Evolutionary conservation across 1,140 invertebrate genomes (phyloP).

Genomic region (Acromyrmex charruanus): DNA sequence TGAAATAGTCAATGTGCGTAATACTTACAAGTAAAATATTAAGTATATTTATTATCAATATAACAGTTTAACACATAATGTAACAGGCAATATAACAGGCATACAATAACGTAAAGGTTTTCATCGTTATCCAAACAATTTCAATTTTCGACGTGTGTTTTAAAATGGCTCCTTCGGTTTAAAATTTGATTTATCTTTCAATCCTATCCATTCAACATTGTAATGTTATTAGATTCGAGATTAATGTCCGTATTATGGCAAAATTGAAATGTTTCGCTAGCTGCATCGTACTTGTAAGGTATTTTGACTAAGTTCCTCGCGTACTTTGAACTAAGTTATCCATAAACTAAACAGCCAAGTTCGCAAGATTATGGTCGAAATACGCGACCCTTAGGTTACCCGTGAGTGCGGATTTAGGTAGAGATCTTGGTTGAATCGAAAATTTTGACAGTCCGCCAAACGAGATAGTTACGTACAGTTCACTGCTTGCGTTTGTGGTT

Average conservation of each 20-base stretch:
- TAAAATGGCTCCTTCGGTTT: neutral
- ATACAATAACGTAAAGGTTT: neutral
- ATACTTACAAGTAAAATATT: conserved; percentile 14
- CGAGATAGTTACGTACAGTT: conserved; percentile 48
- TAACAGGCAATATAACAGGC: neutral
- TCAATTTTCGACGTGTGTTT: neutral
- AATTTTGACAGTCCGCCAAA: conserved; percentile 49
- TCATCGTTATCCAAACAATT: neutral
- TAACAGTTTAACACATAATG: neutral
- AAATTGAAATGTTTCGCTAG: conserved; percentile 58
- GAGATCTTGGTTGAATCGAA: conserved; percentile 37
- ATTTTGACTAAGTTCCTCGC: conserved; percentile 59
- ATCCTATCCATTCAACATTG: neutral
- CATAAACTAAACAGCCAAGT: conserved; percentile 58
- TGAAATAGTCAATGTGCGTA: neutral
- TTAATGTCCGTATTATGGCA: conserved; percentile 31
- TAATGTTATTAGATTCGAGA: conserved; percentile 12
- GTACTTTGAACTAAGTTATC: conserved; percentile 58
- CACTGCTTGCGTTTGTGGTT: conserved; percentile 39
- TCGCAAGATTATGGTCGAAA: conserved; percentile 51
- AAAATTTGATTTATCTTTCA: conserved; percentile 6
- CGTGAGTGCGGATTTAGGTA: conserved; percentile 53
- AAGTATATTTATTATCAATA: neutral
- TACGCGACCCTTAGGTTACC: conserved; percentile 25
- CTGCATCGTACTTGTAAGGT: conserved; percentile 33